These are phyloP conservation scores for Temnothorax unifasciatus DNA, from an alignment of 2,888 invertebrate genomes.

Conservation along the genomic window DNA sequence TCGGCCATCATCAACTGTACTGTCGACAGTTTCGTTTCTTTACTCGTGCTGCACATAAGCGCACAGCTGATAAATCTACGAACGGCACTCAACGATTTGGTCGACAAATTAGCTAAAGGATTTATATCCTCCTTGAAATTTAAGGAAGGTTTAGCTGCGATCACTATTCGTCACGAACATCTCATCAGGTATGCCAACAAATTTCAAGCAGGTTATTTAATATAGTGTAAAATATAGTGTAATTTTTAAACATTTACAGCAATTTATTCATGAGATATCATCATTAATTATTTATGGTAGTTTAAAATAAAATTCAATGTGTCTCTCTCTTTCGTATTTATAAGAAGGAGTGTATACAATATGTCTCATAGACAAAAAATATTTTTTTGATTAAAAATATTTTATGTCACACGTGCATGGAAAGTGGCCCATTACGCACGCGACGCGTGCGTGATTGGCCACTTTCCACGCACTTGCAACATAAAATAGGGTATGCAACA, in stretches of 20 bases:
- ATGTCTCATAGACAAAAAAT: neutral
- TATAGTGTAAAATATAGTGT: neutral
- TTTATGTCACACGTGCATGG: too few relatives aligned
- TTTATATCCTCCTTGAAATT: neutral
- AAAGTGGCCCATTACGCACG: too few relatives aligned
- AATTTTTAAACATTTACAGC: conserved; percentile 58
- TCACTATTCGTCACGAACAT: neutral
- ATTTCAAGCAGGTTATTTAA: neutral
- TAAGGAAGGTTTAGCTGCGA: neutral
- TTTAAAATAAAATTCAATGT: conserved; percentile 69
- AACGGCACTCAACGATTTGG: conserved; percentile 58
- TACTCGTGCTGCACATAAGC: conserved; percentile 77
- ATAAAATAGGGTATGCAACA: too few relatives aligned
- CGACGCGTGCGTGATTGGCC: too few relatives aligned
- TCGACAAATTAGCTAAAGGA: conserved; percentile 1
- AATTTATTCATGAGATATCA: conserved; percentile 61
- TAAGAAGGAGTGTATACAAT: neutral
- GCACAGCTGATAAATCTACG: conserved; percentile 74
- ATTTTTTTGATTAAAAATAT: neutral
- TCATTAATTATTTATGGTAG: neutral
- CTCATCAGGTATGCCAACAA: conserved; percentile 29
- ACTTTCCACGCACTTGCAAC: too few relatives aligned
- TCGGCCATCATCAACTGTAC: conserved; percentile 56
- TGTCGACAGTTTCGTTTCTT: conserved; percentile 6
- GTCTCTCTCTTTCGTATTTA: neutral